Evolutionary conservation across 2,797 vertebrate species (phyloP).

Genomic region (Emys orbicularis): DNA sequence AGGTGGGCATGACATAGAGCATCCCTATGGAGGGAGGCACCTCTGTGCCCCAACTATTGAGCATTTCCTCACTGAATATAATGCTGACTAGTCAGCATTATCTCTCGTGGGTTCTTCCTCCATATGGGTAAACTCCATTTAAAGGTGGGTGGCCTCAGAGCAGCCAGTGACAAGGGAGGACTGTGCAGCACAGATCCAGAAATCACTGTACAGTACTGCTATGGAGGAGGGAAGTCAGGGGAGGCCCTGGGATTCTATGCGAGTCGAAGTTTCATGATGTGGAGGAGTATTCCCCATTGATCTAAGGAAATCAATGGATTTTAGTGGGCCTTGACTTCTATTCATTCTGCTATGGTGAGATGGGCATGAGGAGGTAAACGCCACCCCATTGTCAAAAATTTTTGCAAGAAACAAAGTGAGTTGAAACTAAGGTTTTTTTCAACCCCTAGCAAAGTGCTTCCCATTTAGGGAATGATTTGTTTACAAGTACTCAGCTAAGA

Average conservation of each 20-base stretch:
- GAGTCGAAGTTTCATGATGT: background rate
- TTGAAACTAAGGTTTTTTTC: background rate
- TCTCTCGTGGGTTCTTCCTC: background rate
- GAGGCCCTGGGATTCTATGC: background rate
- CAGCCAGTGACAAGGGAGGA: background rate
- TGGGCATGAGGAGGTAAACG: background rate
- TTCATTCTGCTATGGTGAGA: background rate
- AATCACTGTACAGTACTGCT: background rate
- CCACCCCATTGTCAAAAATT: background rate
- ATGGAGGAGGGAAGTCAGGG: background rate
- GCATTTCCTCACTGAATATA: background rate
- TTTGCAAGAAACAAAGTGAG: background rate
- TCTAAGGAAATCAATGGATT: background rate
- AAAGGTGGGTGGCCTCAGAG: background rate
- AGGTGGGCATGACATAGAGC: background rate
- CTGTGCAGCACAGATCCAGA: background rate
- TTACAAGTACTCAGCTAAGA: background rate
- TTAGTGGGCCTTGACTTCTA: background rate
- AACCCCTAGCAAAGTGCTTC: background rate
- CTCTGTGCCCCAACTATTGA: background rate
- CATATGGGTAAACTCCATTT: background rate
- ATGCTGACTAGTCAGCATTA: background rate
- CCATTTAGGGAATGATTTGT: background rate
- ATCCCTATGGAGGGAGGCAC: background rate
- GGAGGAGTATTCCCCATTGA: background rate